These are phyloP conservation scores for Hylomyscus alleni DNA, from an alignment of 2,797 vertebrate species.

Conservation along the genomic window DNA sequence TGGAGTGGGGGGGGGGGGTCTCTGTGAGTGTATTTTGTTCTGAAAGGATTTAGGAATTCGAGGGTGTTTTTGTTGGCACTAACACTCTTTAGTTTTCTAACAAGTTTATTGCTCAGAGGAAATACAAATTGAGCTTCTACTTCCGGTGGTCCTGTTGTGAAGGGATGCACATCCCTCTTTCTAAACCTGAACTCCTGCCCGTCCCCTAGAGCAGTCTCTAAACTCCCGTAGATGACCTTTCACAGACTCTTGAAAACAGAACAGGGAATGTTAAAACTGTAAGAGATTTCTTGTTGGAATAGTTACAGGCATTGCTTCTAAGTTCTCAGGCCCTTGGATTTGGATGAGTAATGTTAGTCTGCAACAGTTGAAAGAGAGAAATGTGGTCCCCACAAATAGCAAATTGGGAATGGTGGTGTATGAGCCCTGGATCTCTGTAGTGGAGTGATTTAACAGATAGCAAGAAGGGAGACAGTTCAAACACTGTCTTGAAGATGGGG, in stretches of 20 bases:
- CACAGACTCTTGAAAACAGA: conserved; percentile 15
- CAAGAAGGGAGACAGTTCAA: background rate
- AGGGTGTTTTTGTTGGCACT: background rate
- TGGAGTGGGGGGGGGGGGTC: background rate
- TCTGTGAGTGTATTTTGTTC: conserved; percentile 4
- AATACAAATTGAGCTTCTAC: conserved; percentile 2
- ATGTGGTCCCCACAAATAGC: background rate
- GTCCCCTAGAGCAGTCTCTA: background rate
- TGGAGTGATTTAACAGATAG: background rate
- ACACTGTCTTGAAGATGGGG: background rate
- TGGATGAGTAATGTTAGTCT: conserved; percentile 27
- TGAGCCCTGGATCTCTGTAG: background rate
- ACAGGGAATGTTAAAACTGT: background rate
- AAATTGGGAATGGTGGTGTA: background rate
- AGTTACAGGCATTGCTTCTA: background rate
- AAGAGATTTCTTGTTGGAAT: conserved; percentile 1
- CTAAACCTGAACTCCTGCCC: background rate
- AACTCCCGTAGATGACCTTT: background rate
- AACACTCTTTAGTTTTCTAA: conserved; percentile 48
- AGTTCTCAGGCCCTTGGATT: conserved; percentile 11
- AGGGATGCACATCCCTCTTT: background rate
- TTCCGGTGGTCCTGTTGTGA: background rate
- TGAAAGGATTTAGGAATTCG: background rate
- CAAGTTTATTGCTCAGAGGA: conserved; percentile 12
- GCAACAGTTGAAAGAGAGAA: background rate